Base-by-base conservation (phyloP, 2,797 vertebrate species). In the Sorex maritimensis region DNA sequence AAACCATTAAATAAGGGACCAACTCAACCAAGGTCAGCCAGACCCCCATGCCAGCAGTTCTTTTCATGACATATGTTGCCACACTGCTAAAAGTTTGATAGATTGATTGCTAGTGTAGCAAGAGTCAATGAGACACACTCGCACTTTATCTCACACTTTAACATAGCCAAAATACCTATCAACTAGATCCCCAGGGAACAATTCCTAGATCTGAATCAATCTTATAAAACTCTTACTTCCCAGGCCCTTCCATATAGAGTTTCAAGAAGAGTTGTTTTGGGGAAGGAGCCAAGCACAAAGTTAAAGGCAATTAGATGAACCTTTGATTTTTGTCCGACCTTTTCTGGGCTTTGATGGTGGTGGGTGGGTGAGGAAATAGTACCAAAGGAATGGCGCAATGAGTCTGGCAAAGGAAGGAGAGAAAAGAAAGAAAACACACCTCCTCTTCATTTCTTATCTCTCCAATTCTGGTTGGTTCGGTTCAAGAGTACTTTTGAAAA, bases 401-500 rank as follows among this genome's bases (percentile, higher is more conserved):
- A 41, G 46, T 44, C 19, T 34, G 23, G 52, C 6, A 15, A 72
- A 69, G 23, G 68, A 71, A 67, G 73, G 23, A 86, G 14, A 14
- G 17, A 75, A 61, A 44, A 17, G 41, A 44, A 61, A 67, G 24
- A 75, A 73, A 19, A 21, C 34, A 17, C 44, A 74, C 34, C 19
- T 74, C 49, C 26, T 67, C 30, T 52, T 55, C 52, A 55, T 69
- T 80, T n/a, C 61, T 88, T 49, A 58, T 77, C 30, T 65, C n/a
- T 68, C 78, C 46, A 71, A 44, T 28, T 44, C 41, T 44, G 41
- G 38, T 67, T 55, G 19, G 26, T 34, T 81, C 28, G 28, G 9
- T 68, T 82, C 41, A 78, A 52, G 23, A 79, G 15, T 49, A 15
- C 71, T 58, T 92, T 87, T 52, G 75, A 65, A 67, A 95, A 79